A percentile compares a stretch with the other conserved stretches of the same genome.
phyloP scores from a whole-genome alignment of 2,888 invertebrate genomes.

The Patella ulyssiponensis region DNA sequence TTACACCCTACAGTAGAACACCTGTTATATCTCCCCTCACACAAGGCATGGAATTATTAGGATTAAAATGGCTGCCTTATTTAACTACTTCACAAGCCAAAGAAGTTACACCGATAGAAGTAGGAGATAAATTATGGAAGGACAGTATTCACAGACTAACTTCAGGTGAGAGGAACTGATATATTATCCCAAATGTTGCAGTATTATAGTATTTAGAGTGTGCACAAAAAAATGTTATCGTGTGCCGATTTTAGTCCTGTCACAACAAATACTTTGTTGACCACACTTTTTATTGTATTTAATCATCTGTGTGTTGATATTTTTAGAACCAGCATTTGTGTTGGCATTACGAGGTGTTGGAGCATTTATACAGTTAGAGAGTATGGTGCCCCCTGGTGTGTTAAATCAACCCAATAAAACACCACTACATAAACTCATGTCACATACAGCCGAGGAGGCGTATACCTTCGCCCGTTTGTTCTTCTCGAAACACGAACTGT shows the following conservation, averaged over 20 bases:
- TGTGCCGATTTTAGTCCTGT: too few relatives aligned
- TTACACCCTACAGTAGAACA: slow-evolving; percentile 56
- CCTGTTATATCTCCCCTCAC: slow-evolving; percentile 38
- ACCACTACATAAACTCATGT: slow-evolving; percentile 58
- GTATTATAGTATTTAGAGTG: too few relatives aligned
- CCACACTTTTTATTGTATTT: background rate
- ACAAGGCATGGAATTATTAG: slow-evolving; percentile 65
- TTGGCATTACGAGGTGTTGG: slow-evolving; percentile 62
- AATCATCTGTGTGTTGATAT: slow-evolving; percentile 1
- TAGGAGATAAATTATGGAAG: slow-evolving; percentile 64
- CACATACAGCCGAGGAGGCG: slow-evolving; percentile 60
- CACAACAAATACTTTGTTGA: background rate
- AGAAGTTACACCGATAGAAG: slow-evolving; percentile 67
- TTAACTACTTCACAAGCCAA: slow-evolving; percentile 63
- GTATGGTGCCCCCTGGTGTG: slow-evolving; percentile 34
- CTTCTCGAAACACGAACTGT: slow-evolving; percentile 63
- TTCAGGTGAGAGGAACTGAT: slow-evolving; percentile 45
- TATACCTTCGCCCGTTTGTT: slow-evolving; percentile 60
- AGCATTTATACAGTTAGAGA: slow-evolving; percentile 57
- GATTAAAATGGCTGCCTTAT: slow-evolving; percentile 65
- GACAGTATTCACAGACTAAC: slow-evolving; percentile 61
- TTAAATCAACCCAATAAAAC: slow-evolving; percentile 1
- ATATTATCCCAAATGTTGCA: too few relatives aligned
- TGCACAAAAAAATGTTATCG: too few relatives aligned
- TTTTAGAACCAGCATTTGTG: slow-evolving; percentile 64